A percentile compares a stretch with the other conserved stretches of the same genome.
phyloP scores from a whole-genome alignment of 1,140 invertebrate species.

The Plutomurus gul region DNA sequence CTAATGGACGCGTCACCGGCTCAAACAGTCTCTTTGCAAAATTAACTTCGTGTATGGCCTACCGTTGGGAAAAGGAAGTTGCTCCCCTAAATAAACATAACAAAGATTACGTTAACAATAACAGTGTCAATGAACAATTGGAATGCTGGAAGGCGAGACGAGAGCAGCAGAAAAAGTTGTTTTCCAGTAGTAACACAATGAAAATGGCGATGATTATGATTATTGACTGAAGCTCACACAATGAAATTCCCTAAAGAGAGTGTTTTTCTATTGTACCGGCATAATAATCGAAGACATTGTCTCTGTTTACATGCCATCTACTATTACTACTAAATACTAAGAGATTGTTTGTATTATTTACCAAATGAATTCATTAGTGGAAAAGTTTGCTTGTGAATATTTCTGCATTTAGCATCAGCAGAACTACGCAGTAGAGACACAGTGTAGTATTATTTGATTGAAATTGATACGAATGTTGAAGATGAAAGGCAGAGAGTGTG shows the following conservation, averaged over 20 bases:
- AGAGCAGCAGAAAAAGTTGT: background rate
- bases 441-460: no score
- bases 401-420: no score
- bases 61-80: no score
- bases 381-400: no score
- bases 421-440: no score
- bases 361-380: background rate
- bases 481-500: no score
- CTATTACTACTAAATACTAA: no score
- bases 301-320: no score
- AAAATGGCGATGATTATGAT: background rate
- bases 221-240: background rate
- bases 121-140: constrained; percentile 23
- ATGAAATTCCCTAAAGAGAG: background rate
- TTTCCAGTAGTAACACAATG: no score
- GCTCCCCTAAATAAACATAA: background rate
- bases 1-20: background rate
- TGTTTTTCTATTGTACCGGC: background rate
- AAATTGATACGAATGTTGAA: no score
- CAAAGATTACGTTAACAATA: background rate
- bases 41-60: background rate
- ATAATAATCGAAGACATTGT: no score
- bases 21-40: background rate
- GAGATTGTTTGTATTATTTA: no score
- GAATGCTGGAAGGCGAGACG: background rate